Percentiles rank a stretch among this genome's conserved stretches.
These are phyloP conservation scores for Acipenser oxyrinchus DNA, from an alignment of 2,797 vertebrate genomes.

Conservation along the genomic window DNA sequence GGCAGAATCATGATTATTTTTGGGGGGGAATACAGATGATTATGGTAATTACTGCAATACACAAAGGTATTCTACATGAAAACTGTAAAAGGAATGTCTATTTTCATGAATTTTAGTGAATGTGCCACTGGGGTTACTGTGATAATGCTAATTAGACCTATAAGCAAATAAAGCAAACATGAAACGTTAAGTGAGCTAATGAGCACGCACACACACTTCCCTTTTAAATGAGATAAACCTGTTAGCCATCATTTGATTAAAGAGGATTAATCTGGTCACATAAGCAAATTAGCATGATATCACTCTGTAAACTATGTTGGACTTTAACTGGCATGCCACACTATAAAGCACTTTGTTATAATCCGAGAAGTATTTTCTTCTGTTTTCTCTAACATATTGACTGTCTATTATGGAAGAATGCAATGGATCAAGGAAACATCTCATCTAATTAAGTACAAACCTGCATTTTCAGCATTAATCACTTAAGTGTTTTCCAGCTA, in stretches of 20 bases:
- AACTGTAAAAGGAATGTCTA: conserved; percentile 32
- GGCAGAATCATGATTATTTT: too few relatives aligned
- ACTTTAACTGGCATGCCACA: neutral
- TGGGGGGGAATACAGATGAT: too few relatives aligned
- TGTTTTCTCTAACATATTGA: conserved; percentile 27
- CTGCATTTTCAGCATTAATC: conserved; percentile 77
- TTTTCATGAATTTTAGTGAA: conserved; percentile 25
- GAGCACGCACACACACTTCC: conserved; percentile 19
- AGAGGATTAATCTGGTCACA: conserved; percentile 2
- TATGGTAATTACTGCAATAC: too few relatives aligned
- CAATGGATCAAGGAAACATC: conserved; percentile 49
- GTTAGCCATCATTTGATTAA: conserved; percentile 14
- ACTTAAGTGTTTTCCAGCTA: conserved; percentile 75
- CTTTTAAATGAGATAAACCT: conserved; percentile 27
- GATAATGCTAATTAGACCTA: conserved; percentile 34
- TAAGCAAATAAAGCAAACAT: conserved; percentile 28
- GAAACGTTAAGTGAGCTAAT: conserved; percentile 27
- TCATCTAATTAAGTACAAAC: conserved; percentile 70
- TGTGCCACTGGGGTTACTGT: conserved; percentile 27
- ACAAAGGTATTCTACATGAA: conserved; percentile 27
- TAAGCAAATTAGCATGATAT: conserved; percentile 15
- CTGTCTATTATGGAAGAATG: conserved; percentile 22
- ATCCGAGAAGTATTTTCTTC: neutral
- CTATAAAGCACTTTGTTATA: neutral
- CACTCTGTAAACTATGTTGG: conserved; percentile 6